Evolutionary conservation across 2,797 vertebrate genomes (phyloP), one percentile per base, ranked within the genome.

Genomic region (Rhinophrynus dorsalis): DNA sequence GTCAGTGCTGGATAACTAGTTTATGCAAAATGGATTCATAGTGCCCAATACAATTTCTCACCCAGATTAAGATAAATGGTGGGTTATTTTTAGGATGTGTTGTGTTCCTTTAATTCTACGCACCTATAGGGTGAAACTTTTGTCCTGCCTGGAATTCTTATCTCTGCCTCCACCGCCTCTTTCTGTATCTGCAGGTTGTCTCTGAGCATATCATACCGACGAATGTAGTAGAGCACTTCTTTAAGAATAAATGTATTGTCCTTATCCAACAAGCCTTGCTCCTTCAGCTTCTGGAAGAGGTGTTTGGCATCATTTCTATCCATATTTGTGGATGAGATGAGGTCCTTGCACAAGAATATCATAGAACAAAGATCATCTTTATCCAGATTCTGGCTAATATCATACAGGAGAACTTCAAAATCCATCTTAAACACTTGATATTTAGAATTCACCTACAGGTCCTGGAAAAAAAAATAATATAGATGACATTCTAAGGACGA

Each of bases 71-170:
- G n/a, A n/a, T n/a, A n/a, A n/a, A n/a, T n/a, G n/a, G n/a, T n/a
- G n/a, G n/a, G n/a, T n/a, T n/a, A n/a, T n/a, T n/a, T n/a, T n/a
- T n/a, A n/a, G n/a, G n/a, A n/a, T n/a, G n/a, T n/a, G n/a, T n/a
- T n/a, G n/a, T n/a, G n/a, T n/a, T n/a, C n/a, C n/a, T n/a, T n/a
- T n/a, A n/a, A 38, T 7, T 38, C 5, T 32, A 5, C 29, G 5
- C 37, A 90, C 89, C 89, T 89, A 66, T 85, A 86, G 7, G 71
- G 2, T 5, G 84, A 84, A 57, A 89, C 73, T 30, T 24, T 62
- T 29, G 80, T 80, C 32, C 20, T 77, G 67, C 40, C 75, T 0
- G 3, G 76, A 1, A 2, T 15, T 42, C 4, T 75, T n/a, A 88
- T 77, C 33, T 78, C 75, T 0, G 3, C 54, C 5, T 37, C n/a